Evolutionary conservation across 2,888 invertebrate species (phyloP).

Genomic region (Ptilodon capucinus): DNA sequence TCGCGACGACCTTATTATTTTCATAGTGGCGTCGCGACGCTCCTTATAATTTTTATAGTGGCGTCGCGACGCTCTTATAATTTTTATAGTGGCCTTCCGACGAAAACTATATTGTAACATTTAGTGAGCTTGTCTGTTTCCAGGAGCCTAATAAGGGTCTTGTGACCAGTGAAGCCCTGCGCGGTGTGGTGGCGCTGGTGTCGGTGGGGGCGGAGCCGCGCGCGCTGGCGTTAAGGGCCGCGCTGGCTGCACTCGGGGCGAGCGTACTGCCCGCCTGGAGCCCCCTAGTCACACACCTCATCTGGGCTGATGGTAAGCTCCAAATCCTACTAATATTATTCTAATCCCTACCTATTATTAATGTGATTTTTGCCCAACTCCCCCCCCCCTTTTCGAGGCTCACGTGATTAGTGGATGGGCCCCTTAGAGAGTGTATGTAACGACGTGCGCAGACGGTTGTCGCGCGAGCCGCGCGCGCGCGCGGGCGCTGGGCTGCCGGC

Average conservation of each 20-base stretch:
- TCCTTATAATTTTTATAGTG: too few relatives aligned
- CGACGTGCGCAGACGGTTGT: conserved; percentile 47
- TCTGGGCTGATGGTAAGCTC: conserved; percentile 64
- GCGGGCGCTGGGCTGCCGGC: conserved; percentile 54
- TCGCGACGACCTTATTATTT: too few relatives aligned
- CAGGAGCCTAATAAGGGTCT: conserved; percentile 20
- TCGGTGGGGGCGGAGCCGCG: conserved; percentile 58
- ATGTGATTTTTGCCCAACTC: too few relatives aligned
- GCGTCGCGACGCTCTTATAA: too few relatives aligned
- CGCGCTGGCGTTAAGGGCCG: conserved; percentile 62
- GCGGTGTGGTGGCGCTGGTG: conserved; percentile 64
- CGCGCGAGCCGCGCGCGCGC: conserved; percentile 52
- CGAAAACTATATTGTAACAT: too few relatives aligned
- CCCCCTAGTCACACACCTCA: conserved; percentile 66
- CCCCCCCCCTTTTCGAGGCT: too few relatives aligned
- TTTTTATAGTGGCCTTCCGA: too few relatives aligned
- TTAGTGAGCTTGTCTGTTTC: neutral
- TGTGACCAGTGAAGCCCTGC: conserved; percentile 42
- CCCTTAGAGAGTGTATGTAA: neutral
- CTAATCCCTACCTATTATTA: too few relatives aligned
- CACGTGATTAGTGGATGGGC: too few relatives aligned
- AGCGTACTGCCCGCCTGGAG: conserved; percentile 61
- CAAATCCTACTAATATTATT: too few relatives aligned
- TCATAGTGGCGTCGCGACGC: too few relatives aligned
- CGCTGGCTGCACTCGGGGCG: conserved; percentile 63